phyloP scores from a whole-genome alignment of 2,797 vertebrate genomes.

The Luscinia megarhynchos region DNA sequence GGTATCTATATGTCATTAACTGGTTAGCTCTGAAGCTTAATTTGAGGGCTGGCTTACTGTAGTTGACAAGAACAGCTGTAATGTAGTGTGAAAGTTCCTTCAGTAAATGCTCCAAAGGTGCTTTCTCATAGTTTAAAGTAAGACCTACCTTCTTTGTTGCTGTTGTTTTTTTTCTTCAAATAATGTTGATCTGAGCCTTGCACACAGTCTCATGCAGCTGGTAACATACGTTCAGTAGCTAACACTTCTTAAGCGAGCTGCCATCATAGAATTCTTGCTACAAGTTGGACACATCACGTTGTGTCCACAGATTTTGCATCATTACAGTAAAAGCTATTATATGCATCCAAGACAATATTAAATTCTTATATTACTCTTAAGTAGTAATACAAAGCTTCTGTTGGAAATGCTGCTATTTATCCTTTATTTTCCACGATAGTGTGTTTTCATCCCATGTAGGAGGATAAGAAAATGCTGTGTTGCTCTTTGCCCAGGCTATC shows the following conservation, averaged over 20 bases:
- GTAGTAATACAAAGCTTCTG: background rate
- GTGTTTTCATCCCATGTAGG: background rate
- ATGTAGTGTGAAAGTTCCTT: background rate
- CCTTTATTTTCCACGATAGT: background rate
- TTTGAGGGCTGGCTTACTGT: background rate
- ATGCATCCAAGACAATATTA: background rate
- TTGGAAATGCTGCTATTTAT: too few relatives aligned
- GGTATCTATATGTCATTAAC: background rate
- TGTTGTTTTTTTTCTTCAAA: background rate
- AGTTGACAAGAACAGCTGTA: background rate
- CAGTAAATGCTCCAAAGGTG: background rate
- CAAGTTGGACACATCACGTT: background rate
- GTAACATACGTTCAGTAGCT: background rate
- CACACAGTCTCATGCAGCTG: rapidly evolving
- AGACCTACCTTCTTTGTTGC: background rate
- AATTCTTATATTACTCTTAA: background rate
- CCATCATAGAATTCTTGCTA: background rate
- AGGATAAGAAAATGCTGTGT: background rate
- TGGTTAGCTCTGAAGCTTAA: background rate
- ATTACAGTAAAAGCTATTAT: background rate
- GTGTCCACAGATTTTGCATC: background rate
- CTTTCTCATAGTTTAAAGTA: background rate
- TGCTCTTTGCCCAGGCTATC: slow-evolving; percentile 86
- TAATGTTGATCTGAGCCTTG: background rate
- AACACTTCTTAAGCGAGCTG: background rate